Conservation (phyloP, 2,888 invertebrate genomes). For the Lasioglossum pauxillum region DNA sequence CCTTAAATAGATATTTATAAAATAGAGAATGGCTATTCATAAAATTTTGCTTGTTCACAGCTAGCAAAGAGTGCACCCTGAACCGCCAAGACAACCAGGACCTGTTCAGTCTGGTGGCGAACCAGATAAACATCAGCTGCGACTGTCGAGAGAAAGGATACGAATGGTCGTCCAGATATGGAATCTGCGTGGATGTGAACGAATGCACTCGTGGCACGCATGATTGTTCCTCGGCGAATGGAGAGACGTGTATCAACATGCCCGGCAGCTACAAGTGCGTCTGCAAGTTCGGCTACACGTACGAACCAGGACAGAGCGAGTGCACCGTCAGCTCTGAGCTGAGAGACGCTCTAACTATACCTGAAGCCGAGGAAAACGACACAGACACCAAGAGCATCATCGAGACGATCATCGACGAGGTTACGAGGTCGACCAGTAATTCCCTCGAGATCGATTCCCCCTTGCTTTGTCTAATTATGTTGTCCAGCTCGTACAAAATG, state of each 20-base stretch:
- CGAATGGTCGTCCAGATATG: conserved; percentile 87
- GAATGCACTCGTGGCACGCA: conserved; percentile 85
- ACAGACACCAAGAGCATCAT: conserved; percentile 44
- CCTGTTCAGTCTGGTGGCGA: conserved; percentile 85
- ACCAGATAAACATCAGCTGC: conserved; percentile 88
- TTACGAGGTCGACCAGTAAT: conserved; percentile 45
- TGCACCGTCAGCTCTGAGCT: conserved; percentile 65
- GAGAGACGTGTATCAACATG: conserved; percentile 87
- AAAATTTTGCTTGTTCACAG: conserved; percentile 37
- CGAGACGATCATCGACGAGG: conserved; percentile 31
- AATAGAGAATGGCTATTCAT: too few species aligned
- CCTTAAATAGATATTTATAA: too few species aligned
- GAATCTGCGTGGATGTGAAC: conserved; percentile 88
- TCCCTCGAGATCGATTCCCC: background rate
- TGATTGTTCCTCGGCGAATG: conserved; percentile 82
- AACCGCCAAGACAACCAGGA: conserved; percentile 84
- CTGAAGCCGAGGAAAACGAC: conserved; percentile 15
- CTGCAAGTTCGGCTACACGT: conserved; percentile 73
- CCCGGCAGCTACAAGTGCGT: conserved; percentile 82
- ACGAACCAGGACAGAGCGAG: conserved; percentile 47
- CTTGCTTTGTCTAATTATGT: background rate
- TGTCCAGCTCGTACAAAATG: background rate
- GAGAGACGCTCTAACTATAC: conserved; percentile 50
- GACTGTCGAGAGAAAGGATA: conserved; percentile 85
- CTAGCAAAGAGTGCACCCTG: conserved; percentile 82